Conservation (phyloP, 2,888 invertebrate species). For the Heliconius ethilla region DNA sequence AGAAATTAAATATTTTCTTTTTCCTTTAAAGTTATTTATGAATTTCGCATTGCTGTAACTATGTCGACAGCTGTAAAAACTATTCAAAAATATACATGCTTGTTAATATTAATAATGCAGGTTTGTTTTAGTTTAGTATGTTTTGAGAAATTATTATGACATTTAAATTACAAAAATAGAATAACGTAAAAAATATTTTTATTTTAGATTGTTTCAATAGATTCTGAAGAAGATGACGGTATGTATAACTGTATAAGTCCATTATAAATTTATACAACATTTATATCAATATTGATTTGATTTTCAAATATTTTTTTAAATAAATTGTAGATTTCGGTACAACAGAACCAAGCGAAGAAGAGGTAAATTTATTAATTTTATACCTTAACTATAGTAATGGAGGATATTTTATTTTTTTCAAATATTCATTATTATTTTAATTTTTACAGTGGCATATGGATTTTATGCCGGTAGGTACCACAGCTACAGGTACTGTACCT, state of each 20-base stretch:
- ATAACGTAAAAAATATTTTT: background rate
- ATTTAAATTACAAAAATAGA: background rate
- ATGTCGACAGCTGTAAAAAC: background rate
- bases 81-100: background rate
- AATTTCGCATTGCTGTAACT: background rate
- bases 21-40: background rate
- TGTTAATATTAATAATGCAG: slow-evolving; percentile 5
- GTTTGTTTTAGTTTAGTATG: background rate
- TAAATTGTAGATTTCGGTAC: slow-evolving; percentile 39
- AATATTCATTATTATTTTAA: slow-evolving; percentile 25
- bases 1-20: background rate
- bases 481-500: too few species aligned
- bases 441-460: slow-evolving; percentile 76
- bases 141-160: background rate
- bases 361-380: slow-evolving; percentile 52
- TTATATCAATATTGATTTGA: background rate
- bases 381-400: background rate
- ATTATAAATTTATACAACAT: background rate
- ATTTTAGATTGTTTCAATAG: slow-evolving; percentile 25
- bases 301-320: slow-evolving; percentile 34
- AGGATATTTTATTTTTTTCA: background rate
- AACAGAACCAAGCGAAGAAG: slow-evolving; percentile 66
- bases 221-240: slow-evolving; percentile 40
- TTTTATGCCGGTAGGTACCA: slow-evolving; percentile 70
- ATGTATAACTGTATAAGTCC: slow-evolving; percentile 8